These are phyloP conservation scores for Malacoraja senta DNA, from an alignment of 2,797 vertebrate genomes.

Conservation along the genomic window DNA sequence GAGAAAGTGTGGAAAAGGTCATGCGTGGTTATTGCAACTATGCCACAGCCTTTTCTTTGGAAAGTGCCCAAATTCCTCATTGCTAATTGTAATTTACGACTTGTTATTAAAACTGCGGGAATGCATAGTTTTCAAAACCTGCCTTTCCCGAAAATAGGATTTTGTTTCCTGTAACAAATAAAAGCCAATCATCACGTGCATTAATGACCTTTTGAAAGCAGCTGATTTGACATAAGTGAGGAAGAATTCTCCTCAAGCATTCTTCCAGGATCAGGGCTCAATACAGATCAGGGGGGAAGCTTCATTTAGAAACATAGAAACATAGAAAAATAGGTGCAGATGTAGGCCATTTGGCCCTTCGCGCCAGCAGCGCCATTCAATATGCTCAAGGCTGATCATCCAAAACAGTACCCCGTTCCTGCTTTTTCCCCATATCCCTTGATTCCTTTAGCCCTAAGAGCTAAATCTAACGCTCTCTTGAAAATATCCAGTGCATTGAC, in stretches of 20 bases:
- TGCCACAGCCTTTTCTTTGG: not conserved
- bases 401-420: too few relatives aligned
- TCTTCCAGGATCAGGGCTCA: not conserved
- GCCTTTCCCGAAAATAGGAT: not conserved
- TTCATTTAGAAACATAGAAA: too few relatives aligned
- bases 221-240: not conserved
- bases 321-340: too few relatives aligned
- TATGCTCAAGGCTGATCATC: too few relatives aligned
- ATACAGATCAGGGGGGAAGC: not conserved
- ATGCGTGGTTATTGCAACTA: not conserved
- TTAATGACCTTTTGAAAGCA: not conserved
- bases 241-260: not conserved
- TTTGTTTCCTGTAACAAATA: slow-evolving; percentile 23
- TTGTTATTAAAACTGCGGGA: not conserved
- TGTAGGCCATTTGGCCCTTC: too few relatives aligned
- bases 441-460: too few relatives aligned
- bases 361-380: too few relatives aligned
- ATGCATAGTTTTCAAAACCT: not conserved
- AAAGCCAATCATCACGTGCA: not conserved
- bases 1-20: not conserved
- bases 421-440: too few relatives aligned
- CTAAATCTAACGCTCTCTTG: too few relatives aligned
- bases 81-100: not conserved
- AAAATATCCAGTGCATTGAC: too few relatives aligned
- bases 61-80: not conserved